These are phyloP conservation scores for Montipora capricornis DNA, from an alignment of 64 coral and sea anemone genomes.

Conservation along the genomic window DNA sequence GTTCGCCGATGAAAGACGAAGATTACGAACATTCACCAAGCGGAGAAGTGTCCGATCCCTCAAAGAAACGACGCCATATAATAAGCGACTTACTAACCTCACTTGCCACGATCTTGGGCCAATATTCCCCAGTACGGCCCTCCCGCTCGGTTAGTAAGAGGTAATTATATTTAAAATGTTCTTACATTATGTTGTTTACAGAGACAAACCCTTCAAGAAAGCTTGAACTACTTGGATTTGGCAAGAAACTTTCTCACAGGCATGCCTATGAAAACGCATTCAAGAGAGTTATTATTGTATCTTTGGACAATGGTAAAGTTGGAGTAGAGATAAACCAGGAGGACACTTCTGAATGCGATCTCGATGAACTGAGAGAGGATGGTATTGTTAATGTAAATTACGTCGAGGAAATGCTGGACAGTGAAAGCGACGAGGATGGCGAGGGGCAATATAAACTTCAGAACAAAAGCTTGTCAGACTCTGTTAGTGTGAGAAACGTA, in stretches of 20 bases:
- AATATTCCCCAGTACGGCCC: no score
- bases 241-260: constrained; percentile 91
- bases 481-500: no score
- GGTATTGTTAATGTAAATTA: constrained; percentile 67
- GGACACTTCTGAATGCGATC: constrained; percentile 33
- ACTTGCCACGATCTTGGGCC: no score
- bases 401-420: constrained; percentile 50
- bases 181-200: constrained; percentile 30
- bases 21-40: no score
- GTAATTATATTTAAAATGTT: background rate
- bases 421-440: constrained; percentile 16
- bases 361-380: constrained; percentile 35
- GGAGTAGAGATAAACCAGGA: constrained; percentile 80
- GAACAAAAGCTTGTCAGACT: background rate
- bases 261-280: constrained; percentile 96
- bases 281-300: constrained; percentile 77
- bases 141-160: no score
- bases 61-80: no score
- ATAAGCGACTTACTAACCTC: no score
- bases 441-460: background rate
- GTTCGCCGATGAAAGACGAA: no score
- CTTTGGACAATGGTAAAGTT: constrained; percentile 82
- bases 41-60: no score
- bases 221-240: constrained; percentile 72
- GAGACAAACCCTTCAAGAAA: constrained; percentile 67